Conservation (phyloP, 2,113 vertebrate genomes). For the Rhynchomys soricoides region DNA sequence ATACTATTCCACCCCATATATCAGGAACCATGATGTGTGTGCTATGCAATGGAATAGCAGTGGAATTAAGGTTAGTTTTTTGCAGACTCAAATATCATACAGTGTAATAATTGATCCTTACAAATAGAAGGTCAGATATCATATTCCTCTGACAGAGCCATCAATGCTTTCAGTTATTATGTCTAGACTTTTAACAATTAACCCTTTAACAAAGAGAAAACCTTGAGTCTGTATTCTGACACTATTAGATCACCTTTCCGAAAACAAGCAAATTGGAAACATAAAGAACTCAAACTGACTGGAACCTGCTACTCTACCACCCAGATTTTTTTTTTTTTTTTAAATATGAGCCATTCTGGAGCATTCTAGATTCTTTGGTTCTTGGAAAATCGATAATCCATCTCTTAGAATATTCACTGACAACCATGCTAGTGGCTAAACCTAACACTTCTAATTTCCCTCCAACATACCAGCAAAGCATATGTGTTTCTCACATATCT, state of each 20-base stretch:
- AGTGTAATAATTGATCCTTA: slow-evolving; percentile 77
- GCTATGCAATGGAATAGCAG: slow-evolving; percentile 55
- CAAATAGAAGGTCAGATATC: slow-evolving; percentile 78
- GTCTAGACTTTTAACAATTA: slow-evolving; percentile 35
- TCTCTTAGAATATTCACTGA: slow-evolving; percentile 24
- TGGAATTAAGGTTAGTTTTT: slow-evolving; percentile 65
- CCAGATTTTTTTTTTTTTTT: slow-evolving; percentile 10
- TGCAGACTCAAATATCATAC: slow-evolving; percentile 73
- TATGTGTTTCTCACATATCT: not conserved
- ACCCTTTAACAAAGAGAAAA: slow-evolving; percentile 27
- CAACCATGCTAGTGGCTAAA: not conserved
- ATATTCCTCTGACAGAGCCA: slow-evolving; percentile 66
- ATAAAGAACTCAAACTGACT: not conserved
- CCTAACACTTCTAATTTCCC: not conserved
- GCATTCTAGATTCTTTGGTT: not conserved
- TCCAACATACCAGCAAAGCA: not conserved
- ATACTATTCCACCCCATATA: slow-evolving; percentile 66
- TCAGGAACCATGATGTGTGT: slow-evolving; percentile 40
- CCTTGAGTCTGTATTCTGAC: slow-evolving; percentile 32
- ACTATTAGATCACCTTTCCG: slow-evolving; percentile 50
- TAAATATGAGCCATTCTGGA: slow-evolving; percentile 18
- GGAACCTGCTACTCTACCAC: not conserved
- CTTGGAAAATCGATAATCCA: not conserved
- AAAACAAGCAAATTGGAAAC: slow-evolving; percentile 60
- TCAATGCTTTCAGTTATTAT: slow-evolving; percentile 73